Base-by-base conservation (phyloP, 2,797 vertebrate species). In the Halcyon smyrnensis region DNA sequence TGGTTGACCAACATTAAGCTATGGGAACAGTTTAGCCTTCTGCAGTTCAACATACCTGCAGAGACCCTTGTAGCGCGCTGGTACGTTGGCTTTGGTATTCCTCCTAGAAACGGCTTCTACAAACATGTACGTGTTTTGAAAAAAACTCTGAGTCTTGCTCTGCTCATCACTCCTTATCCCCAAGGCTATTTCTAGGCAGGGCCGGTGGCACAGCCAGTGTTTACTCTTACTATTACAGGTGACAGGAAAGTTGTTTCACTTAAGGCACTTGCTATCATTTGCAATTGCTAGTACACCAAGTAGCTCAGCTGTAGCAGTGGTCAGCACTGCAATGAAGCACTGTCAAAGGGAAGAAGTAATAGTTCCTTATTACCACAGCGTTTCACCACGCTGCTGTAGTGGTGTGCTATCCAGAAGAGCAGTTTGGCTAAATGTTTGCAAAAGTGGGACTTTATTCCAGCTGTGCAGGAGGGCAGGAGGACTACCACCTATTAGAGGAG, bases 11-110 rank as follows among this genome's bases (percentile, higher is more conserved):
- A 6, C 17, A 19, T 9, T 2, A 50, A 16, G 16, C 34, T 6
- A 4, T 6, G 8, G 32, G 39, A 43, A 32, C 24, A 30, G 23
- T 28, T 62, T 3, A 32, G 41, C 28, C 13, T 6, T 10, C 21
- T 34, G 50, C 21, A 67, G n/a, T 20, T 80, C 28, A 28, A 1
- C 5, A 1, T 12, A 8, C 3, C 54, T 37, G 51, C 54, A 27
- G 18, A 4, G 13, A 8, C 36, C 9, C 0, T 27, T 41, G 24
- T 46, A 1, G 17, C 36, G 27, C 45, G 3, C 11, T 3, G 11
- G 18, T 6, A 2, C 2, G 16, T 9, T 34, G 24, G 34, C 2
- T 11, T 28, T 20, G 12, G 15, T 41, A 5, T 11, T 28, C 16
- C 20, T 48, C 11, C 1, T 2, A 10, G 13, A 20, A 45, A 37